phyloP scores from a whole-genome alignment of 2,797 vertebrate genomes.

The Poeciliopsis paucimaculata region DNA sequence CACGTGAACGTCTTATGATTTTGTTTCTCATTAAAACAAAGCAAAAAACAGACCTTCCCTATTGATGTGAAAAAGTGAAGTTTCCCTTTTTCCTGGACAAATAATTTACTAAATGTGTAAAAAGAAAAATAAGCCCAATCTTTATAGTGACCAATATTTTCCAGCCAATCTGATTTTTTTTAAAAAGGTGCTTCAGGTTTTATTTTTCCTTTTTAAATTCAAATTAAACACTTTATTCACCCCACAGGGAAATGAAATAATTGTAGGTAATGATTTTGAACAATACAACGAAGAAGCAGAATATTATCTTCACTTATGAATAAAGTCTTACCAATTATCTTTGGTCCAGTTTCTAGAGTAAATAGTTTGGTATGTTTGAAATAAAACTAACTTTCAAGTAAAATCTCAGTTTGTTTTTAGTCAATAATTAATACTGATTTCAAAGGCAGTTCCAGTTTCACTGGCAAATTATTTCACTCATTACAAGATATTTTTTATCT shows the following conservation, averaged over 20 bases:
- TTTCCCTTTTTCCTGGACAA: background rate
- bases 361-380: no score
- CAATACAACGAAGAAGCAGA: background rate
- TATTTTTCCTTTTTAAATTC: background rate
- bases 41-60: slow-evolving; percentile 5
- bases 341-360: no score
- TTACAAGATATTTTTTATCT: no score
- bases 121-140: background rate
- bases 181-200: background rate
- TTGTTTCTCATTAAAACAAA: slow-evolving; percentile 28
- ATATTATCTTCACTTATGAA: background rate
- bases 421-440: no score
- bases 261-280: background rate
- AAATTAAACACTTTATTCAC: no score
- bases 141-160: background rate
- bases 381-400: no score
- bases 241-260: no score
- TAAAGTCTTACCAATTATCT: background rate
- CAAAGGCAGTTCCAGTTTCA: no score
- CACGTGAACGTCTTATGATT: slow-evolving; percentile 34
- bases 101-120: background rate
- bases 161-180: background rate
- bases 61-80: slow-evolving; percentile 10
- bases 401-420: no score
- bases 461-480: no score